Conservation (phyloP, 2,888 invertebrate species). For the Apodemia mormo region DNA sequence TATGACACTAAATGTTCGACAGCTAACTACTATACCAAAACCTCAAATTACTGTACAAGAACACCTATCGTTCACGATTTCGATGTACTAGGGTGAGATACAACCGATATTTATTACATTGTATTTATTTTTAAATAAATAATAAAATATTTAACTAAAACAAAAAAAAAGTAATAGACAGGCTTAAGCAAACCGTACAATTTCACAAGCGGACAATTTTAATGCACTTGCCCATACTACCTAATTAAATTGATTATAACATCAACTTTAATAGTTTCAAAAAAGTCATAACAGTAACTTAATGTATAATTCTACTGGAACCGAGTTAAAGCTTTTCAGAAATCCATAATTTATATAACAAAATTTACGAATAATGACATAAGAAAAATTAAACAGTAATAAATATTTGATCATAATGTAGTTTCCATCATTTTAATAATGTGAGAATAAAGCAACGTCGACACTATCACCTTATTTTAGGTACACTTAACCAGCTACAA, state of each 20-base stretch:
- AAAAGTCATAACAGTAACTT: conserved; percentile 80
- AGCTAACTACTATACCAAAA: conserved; percentile 39
- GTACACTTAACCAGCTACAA: conserved; percentile 36
- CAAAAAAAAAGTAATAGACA: conserved; percentile 74
- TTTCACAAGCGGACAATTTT: conserved; percentile 76
- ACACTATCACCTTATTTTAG: conserved; percentile 45
- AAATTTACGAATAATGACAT: conserved; percentile 76
- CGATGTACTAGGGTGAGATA: conserved; percentile 59
- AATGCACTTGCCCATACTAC: conserved; percentile 81
- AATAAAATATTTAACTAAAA: conserved; percentile 81
- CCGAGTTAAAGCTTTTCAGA: conserved; percentile 82
- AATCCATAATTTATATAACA: conserved; percentile 78
- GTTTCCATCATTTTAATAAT: conserved; percentile 56
- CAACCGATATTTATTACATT: conserved; percentile 11
- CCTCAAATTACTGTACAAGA: conserved; percentile 47
- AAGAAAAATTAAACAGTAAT: conserved; percentile 76
- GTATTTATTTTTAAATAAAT: conserved; percentile 68
- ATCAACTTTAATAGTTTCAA: conserved; percentile 77
- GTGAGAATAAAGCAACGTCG: conserved; percentile 56
- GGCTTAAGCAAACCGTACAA: conserved; percentile 77
- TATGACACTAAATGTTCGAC: conserved; percentile 48
- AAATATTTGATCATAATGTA: conserved; percentile 80
- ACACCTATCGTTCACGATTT: conserved; percentile 56
- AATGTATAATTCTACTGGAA: conserved; percentile 80
- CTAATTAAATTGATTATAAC: conserved; percentile 80